Conservation (phyloP, 1,140 invertebrate species). For the Oscheius sp. region DNA sequence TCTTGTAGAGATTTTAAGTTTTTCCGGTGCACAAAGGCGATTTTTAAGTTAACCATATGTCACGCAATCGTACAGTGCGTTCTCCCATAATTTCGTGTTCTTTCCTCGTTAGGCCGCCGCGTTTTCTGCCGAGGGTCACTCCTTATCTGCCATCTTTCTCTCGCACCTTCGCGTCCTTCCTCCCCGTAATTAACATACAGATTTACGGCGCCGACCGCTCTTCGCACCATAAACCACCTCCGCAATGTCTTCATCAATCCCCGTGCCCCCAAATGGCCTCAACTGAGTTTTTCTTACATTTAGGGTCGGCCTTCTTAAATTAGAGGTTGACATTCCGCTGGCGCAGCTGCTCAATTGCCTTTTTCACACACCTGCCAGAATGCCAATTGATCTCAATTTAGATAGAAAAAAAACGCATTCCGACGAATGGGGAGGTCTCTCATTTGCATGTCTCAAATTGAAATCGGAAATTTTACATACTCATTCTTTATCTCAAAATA, state of each 20-base stretch:
- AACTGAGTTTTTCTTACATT: not conserved
- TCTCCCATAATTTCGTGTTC: too few species aligned
- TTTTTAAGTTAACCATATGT: too few species aligned
- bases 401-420: too few species aligned
- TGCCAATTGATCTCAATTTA: not conserved
- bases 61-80: too few species aligned
- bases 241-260: slow-evolving; percentile 8
- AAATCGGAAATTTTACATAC: too few species aligned
- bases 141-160: slow-evolving; percentile 3
- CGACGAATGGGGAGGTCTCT: too few species aligned
- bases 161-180: slow-evolving; percentile 10
- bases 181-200: slow-evolving; percentile 13
- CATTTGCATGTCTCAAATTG: too few species aligned
- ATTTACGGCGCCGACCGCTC: slow-evolving; percentile 5
- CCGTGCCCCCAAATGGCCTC: not conserved
- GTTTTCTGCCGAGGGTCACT: not conserved
- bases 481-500: too few species aligned
- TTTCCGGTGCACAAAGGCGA: too few species aligned
- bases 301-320: not conserved
- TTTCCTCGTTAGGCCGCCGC: not conserved
- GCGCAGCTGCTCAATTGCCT: not conserved
- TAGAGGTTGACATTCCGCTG: not conserved
- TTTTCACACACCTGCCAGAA: not conserved
- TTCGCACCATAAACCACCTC: not conserved
- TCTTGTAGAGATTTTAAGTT: too few species aligned